These are phyloP conservation scores for Fistularia commersonii DNA, from an alignment of 2,797 vertebrate genomes.

Conservation along the genomic window DNA sequence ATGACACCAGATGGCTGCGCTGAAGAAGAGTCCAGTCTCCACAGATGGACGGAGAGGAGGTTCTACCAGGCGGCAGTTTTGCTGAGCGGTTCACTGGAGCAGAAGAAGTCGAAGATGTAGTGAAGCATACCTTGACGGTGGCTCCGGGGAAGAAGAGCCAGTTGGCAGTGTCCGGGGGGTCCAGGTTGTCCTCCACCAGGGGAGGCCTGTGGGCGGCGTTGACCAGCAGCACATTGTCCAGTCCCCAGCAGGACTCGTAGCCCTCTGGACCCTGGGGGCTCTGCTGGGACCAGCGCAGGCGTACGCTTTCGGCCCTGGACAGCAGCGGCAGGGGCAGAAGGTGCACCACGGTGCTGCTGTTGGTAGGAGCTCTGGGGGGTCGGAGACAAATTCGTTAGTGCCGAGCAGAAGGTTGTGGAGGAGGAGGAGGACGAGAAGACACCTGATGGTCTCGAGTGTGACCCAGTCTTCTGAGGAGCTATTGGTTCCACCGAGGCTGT, in stretches of 20 bases:
- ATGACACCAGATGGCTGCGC: no score
- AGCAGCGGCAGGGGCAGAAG: conserved; percentile 86
- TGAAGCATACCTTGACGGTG: conserved; percentile 87
- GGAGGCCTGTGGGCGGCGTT: conserved; percentile 87
- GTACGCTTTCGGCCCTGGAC: conserved; percentile 80
- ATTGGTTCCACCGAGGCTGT: conserved; percentile 70
- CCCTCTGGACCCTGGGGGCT: conserved; percentile 80
- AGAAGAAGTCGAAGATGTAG: no score
- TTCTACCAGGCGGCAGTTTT: no score
- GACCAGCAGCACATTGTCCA: conserved; percentile 92
- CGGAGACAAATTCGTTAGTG: background rate
- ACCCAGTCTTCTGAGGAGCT: conserved; percentile 89
- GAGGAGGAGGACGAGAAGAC: conserved; percentile 55
- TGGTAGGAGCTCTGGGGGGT: conserved; percentile 84
- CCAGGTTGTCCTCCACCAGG: conserved; percentile 91
- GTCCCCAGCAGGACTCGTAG: conserved; percentile 95
- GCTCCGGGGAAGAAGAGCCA: conserved; percentile 99
- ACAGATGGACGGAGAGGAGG: no score
- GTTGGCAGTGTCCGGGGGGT: conserved; percentile 94
- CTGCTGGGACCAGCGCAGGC: conserved; percentile 93
- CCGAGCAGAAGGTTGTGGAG: background rate
- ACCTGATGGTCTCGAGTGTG: conserved; percentile 94
- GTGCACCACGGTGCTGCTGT: conserved; percentile 90
- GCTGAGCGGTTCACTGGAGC: no score
- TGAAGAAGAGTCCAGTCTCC: no score